These are phyloP conservation scores for Stenurella melanura DNA, from an alignment of 2,888 invertebrate species.

Conservation along the genomic window DNA sequence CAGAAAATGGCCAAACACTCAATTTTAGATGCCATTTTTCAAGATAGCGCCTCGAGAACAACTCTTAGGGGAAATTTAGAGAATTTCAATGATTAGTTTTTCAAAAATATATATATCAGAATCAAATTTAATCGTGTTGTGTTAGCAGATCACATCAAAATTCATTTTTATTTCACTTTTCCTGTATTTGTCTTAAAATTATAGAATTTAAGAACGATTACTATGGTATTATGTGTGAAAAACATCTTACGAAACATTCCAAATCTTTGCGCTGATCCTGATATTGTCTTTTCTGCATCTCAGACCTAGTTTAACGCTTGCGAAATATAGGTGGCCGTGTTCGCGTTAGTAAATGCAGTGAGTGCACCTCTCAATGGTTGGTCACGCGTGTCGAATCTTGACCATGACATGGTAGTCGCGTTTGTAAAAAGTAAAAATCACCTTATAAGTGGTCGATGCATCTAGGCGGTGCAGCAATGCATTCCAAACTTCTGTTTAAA, in stretches of 20 bases:
- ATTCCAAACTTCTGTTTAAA: slow-evolving; percentile 1
- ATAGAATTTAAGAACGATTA: too few species aligned
- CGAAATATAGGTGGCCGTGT: slow-evolving; percentile 59
- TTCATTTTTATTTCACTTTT: too few species aligned
- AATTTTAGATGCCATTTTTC: too few species aligned
- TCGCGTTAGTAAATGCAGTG: slow-evolving; percentile 63
- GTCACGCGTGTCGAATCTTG: slow-evolving; percentile 66
- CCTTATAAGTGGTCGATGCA: slow-evolving; percentile 36
- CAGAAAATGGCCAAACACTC: too few species aligned
- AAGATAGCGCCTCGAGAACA: too few species aligned
- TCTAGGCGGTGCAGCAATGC: slow-evolving; percentile 38
- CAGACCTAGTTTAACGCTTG: slow-evolving; percentile 51
- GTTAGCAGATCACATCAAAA: too few species aligned
- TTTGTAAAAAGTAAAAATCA: slow-evolving; percentile 43
- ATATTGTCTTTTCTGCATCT: slow-evolving; percentile 8
- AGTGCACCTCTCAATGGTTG: slow-evolving; percentile 59
- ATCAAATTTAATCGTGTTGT: too few species aligned
- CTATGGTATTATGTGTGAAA: neutral
- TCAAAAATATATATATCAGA: too few species aligned
- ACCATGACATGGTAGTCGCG: slow-evolving; percentile 68
- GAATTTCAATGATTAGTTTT: too few species aligned
- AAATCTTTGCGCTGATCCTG: neutral
- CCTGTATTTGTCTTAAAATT: too few species aligned
- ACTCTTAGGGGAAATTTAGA: too few species aligned
- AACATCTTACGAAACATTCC: neutral